Percentiles rank a stretch among this genome's conserved stretches.
phyloP scores from a whole-genome alignment of 2,113 vertebrate species.

The Phyllopteryx taeniolatus region DNA sequence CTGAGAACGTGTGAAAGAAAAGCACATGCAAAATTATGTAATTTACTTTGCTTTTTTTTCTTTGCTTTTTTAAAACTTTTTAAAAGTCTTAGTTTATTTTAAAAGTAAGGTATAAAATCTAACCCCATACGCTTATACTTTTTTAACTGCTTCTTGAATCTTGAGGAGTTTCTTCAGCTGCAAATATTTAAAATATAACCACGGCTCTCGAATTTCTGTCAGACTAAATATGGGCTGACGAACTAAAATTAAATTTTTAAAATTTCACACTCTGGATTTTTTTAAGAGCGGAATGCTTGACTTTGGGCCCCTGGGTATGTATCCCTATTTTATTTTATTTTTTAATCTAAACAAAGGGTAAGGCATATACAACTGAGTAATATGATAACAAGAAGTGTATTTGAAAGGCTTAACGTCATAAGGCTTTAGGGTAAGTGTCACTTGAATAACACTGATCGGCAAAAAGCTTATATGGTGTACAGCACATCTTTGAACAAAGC shows the following conservation, averaged over 20 bases:
- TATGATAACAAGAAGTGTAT: slow-evolving; percentile 58
- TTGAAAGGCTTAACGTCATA: slow-evolving; percentile 63
- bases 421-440: slow-evolving; percentile 55
- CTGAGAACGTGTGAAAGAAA: slow-evolving; percentile 1
- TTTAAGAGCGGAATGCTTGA: not conserved
- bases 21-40: not conserved
- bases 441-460: slow-evolving; percentile 62
- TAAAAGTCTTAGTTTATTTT: no score
- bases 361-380: slow-evolving; percentile 50
- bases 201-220: not conserved
- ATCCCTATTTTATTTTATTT: slow-evolving; percentile 29
- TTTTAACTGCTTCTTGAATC: not conserved
- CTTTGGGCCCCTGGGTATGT: slow-evolving; percentile 34
- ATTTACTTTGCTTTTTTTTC: not conserved
- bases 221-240: not conserved
- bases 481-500: slow-evolving; percentile 51
- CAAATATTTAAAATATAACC: not conserved
- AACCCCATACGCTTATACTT: not conserved
- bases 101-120: no score
- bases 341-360: slow-evolving; percentile 42
- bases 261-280: not conserved
- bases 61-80: not conserved
- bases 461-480: slow-evolving; percentile 59
- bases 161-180: not conserved
- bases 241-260: not conserved